Percentiles rank a stretch among this genome's conserved stretches.
Evolutionary conservation across 2,888 invertebrate species (phyloP).

Genomic region (Andrena minutula): DNA sequence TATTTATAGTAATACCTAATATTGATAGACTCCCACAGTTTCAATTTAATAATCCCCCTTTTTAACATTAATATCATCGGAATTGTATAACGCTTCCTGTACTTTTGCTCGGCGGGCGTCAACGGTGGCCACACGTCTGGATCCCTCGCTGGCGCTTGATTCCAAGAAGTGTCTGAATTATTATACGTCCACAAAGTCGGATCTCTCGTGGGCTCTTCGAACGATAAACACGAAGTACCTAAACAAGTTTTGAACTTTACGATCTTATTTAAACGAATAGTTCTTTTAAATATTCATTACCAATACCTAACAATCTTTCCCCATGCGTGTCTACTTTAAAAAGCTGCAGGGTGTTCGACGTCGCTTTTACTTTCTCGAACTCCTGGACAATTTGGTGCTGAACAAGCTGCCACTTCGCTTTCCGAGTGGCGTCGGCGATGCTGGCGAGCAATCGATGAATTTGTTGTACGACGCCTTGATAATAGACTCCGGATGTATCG

Average conservation of each 20-base stretch:
- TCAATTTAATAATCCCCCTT: neutral
- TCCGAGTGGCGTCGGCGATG: conserved; percentile 92
- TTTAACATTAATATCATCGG: neutral
- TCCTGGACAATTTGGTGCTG: conserved; percentile 95
- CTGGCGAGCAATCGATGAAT: conserved; percentile 93
- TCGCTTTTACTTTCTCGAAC: conserved; percentile 95
- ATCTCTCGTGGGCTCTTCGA: conserved; percentile 90
- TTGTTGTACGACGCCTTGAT: conserved; percentile 96
- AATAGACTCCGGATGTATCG: conserved; percentile 96
- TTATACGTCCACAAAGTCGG: conserved; percentile 91
- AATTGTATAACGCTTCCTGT: conserved; percentile 51
- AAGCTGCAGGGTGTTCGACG: conserved; percentile 91
- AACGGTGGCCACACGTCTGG: conserved; percentile 96
- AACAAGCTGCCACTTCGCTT: conserved; percentile 96
- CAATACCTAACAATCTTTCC: conserved; percentile 84
- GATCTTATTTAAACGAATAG: conserved; percentile 8
- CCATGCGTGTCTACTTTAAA: conserved; percentile 90
- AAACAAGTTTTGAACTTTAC: conserved; percentile 22
- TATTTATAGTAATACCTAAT: conserved; percentile 14
- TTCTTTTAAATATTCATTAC: neutral
- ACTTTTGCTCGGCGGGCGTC: conserved; percentile 91
- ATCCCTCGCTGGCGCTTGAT: conserved; percentile 87
- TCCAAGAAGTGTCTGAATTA: conserved; percentile 86
- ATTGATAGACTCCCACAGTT: neutral
- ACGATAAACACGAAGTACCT: conserved; percentile 82